Percentiles rank a stretch among this genome's conserved stretches.
phyloP scores from a whole-genome alignment of 2,113 vertebrate species.

The Macrotus californicus region DNA sequence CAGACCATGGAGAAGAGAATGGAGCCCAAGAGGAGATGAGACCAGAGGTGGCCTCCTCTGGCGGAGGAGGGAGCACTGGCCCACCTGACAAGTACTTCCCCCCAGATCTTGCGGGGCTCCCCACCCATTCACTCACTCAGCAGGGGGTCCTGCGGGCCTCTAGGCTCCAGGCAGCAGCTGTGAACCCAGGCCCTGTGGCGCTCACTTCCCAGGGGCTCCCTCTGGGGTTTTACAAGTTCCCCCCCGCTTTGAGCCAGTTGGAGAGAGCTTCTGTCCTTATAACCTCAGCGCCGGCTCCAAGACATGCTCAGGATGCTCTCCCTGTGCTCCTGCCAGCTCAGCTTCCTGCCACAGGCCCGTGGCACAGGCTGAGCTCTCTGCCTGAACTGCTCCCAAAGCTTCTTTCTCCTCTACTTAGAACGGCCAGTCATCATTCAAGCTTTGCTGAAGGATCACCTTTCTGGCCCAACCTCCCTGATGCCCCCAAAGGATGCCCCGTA shows the following conservation, averaged over 20 bases:
- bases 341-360: not conserved
- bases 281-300: not conserved
- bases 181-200: not conserved
- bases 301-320: not conserved
- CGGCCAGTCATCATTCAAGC: not conserved
- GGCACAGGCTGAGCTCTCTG: not conserved
- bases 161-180: not conserved
- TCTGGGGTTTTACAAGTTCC: not conserved
- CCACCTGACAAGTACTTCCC: not conserved
- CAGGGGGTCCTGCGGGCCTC: not conserved
- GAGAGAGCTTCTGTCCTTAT: not conserved
- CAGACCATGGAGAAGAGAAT: not conserved
- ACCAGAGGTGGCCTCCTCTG: not conserved
- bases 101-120: not conserved
- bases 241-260: not conserved
- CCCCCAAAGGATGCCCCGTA: too few relatives aligned
- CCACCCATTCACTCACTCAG: not conserved
- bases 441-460: not conserved
- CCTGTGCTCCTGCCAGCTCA: not conserved
- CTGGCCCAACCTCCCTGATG: not conserved
- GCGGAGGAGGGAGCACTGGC: not conserved
- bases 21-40: not conserved
- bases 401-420: not conserved
- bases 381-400: not conserved
- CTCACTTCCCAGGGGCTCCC: not conserved